Evolutionary conservation across 2,888 invertebrate species (phyloP).

Genomic region (Luperina nickerlii): DNA sequence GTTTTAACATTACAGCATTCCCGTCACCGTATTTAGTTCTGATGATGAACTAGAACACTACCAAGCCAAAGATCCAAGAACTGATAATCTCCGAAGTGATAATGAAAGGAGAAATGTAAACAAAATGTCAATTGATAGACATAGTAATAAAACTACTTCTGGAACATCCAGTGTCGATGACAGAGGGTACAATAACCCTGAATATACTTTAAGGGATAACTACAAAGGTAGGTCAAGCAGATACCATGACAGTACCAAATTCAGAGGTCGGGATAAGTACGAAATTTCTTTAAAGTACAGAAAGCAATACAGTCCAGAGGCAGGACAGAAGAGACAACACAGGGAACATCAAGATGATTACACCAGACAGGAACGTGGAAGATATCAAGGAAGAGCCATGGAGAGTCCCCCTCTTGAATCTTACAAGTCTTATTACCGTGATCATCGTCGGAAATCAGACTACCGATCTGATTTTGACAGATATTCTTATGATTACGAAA

Average conservation of each 20-base stretch:
- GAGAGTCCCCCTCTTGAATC: constrained; percentile 77
- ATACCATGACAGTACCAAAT: constrained; percentile 67
- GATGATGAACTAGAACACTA: constrained; percentile 76
- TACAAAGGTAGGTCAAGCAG: constrained; percentile 46
- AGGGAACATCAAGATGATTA: constrained; percentile 69
- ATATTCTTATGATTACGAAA: constrained; percentile 66
- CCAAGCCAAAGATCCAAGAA: constrained; percentile 53
- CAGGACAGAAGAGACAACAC: constrained; percentile 60
- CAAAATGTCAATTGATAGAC: constrained; percentile 64
- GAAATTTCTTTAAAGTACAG: constrained; percentile 69
- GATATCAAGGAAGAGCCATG: constrained; percentile 64
- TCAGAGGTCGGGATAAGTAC: constrained; percentile 71
- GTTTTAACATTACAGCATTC: constrained; percentile 59
- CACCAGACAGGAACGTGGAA: constrained; percentile 68
- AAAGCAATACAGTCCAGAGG: constrained; percentile 74
- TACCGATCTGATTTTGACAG: constrained; percentile 52
- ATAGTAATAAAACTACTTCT: constrained; percentile 65
- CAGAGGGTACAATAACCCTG: constrained; percentile 64
- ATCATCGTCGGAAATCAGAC: constrained; percentile 44
- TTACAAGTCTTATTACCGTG: constrained; percentile 44
- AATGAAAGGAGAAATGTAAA: constrained; percentile 58
- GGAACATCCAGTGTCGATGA: constrained; percentile 69
- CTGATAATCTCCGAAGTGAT: constrained; percentile 43
- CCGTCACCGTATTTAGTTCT: constrained; percentile 71
- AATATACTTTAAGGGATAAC: constrained; percentile 47